These are phyloP conservation scores for Galaxea fascicularis DNA, from an alignment of 92 coral and sea anemone genomes.

Conservation along the genomic window DNA sequence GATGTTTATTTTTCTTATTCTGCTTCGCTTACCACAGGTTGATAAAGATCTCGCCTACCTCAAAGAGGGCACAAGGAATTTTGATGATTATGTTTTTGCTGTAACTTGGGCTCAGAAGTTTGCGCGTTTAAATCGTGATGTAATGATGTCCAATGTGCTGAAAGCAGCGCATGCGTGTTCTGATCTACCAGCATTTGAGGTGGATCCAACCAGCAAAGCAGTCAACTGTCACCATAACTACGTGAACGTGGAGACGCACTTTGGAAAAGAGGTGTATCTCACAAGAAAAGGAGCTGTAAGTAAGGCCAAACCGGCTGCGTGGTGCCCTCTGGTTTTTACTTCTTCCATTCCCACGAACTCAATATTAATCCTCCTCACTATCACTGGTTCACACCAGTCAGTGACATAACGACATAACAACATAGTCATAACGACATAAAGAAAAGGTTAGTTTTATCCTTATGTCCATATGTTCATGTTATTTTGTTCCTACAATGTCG, in stretches of 20 bases:
- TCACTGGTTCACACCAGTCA: no score
- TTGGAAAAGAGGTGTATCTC: constrained; percentile 81
- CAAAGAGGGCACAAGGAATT: constrained; percentile 75
- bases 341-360: no score
- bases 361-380: no score
- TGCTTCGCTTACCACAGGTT: constrained; percentile 30
- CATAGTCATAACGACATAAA: no score
- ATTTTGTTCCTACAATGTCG: no score
- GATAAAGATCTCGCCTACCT: constrained; percentile 83
- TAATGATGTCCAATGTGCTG: constrained; percentile 78
- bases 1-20: not conserved
- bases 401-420: no score
- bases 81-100: constrained; percentile 79
- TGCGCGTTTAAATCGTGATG: constrained; percentile 78
- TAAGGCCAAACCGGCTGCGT: not conserved
- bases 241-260: constrained; percentile 78
- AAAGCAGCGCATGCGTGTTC: constrained; percentile 68
- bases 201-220: constrained; percentile 69
- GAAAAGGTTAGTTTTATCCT: no score
- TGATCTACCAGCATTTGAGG: constrained; percentile 69
- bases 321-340: no score
- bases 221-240: constrained; percentile 93
- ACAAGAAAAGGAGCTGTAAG: constrained; percentile 89
- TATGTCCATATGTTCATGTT: no score
- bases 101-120: constrained; percentile 85